Evolutionary conservation across 2,797 vertebrate genomes (phyloP).

Genomic region (Acanthornis magna): DNA sequence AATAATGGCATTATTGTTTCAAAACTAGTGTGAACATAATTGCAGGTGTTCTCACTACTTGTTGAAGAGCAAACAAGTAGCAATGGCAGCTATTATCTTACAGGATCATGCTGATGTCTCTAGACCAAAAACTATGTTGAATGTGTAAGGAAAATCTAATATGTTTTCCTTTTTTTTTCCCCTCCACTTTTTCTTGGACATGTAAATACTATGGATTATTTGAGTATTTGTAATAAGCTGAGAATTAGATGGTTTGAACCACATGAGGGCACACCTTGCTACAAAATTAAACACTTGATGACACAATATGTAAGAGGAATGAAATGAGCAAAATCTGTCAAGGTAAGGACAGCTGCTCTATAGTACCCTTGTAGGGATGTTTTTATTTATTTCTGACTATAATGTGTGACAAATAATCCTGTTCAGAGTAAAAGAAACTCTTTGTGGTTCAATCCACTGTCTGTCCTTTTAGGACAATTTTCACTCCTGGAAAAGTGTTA

Average conservation of each 20-base stretch:
- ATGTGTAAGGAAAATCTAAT: not conserved
- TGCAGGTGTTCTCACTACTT: not conserved
- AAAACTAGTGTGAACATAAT: not conserved
- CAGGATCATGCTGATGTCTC: not conserved
- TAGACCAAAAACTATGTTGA: slow-evolving; percentile 27
- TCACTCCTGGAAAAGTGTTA: not conserved
- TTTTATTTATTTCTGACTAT: not conserved
- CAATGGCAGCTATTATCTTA: not conserved
- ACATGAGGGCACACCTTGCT: not conserved
- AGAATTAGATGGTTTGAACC: not conserved
- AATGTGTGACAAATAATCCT: not conserved
- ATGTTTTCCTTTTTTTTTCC: not conserved
- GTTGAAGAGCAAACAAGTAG: not conserved
- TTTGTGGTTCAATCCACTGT: not conserved
- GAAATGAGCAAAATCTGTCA: not conserved
- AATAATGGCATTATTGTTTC: not conserved
- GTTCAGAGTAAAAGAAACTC: not conserved
- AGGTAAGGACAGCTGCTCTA: not conserved
- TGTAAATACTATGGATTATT: not conserved
- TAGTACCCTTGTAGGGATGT: not conserved
- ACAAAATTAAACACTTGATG: not conserved
- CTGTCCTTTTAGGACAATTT: not conserved
- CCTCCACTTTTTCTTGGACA: not conserved
- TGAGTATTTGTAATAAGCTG: not conserved
- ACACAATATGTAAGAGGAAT: not conserved